Percentiles rank a stretch among this genome's conserved stretches.
Evolutionary conservation across 2,113 vertebrate genomes (phyloP).

Genomic region (Campylomormyrus tamandua): DNA sequence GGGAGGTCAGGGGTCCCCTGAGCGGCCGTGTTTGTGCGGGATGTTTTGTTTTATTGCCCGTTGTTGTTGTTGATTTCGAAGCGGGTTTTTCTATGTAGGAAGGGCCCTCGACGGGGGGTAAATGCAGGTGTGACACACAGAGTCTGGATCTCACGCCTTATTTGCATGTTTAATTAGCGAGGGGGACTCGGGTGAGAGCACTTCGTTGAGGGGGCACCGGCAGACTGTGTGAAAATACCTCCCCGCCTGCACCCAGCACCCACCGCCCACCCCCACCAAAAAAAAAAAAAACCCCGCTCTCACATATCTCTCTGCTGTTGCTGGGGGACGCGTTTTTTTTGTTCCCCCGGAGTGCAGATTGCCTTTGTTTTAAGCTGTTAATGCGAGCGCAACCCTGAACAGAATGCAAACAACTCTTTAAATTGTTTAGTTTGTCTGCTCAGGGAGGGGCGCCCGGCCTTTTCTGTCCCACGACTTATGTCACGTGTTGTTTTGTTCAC

Average conservation of each 20-base stretch:
- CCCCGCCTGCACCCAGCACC: constrained; percentile 46
- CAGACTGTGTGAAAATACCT: constrained; percentile 74
- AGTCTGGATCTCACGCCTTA: constrained; percentile 83
- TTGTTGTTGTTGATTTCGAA: constrained; percentile 46
- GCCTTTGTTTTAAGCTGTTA: constrained; percentile 92
- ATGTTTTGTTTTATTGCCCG: constrained; percentile 45
- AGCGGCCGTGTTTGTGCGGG: constrained; percentile 43
- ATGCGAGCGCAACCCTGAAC: constrained; percentile 75
- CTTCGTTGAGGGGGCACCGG: constrained; percentile 75
- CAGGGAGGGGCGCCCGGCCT: constrained; percentile 47
- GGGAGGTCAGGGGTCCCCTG: constrained; percentile 23
- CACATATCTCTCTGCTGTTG: constrained; percentile 53
- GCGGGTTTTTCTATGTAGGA: constrained; percentile 66
- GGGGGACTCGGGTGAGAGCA: constrained; percentile 74
- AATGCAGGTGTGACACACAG: constrained; percentile 87
- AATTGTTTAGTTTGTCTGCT: constrained; percentile 83
- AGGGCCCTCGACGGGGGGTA: constrained; percentile 77
- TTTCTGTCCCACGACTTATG: constrained; percentile 19
- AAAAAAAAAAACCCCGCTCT: constrained; percentile 33
- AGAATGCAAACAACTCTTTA: constrained; percentile 85
- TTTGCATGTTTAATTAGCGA: constrained; percentile 95
- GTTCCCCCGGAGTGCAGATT: constrained; percentile 78
- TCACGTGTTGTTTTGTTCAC: constrained; percentile 54
- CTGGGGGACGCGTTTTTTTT: constrained; percentile 66
- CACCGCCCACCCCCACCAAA: constrained; percentile 44